Conservation (phyloP, 1,140 invertebrate species). For the Drosophila kikkawai region DNA sequence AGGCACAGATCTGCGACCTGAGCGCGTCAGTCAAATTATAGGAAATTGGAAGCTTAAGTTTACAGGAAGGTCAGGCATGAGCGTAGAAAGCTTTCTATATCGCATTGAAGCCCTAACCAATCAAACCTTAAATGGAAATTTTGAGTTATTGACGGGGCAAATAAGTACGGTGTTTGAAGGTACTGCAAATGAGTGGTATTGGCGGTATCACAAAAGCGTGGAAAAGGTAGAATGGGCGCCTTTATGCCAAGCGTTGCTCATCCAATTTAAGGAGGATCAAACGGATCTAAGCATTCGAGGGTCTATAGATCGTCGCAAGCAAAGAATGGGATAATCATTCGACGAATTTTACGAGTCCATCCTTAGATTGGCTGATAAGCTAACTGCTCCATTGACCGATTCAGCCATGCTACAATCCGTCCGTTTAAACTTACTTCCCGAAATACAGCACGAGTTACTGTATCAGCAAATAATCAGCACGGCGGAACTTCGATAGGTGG, state of each 20-base stretch:
- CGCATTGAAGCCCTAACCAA: slow-evolving; percentile 12
- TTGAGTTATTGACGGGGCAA: slow-evolving; percentile 3
- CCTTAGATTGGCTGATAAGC: slow-evolving; percentile 1
- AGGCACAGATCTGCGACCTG: neutral
- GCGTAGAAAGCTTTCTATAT: slow-evolving; percentile 20
- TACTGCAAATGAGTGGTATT: slow-evolving; percentile 22
- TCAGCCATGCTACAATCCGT: slow-evolving; percentile 4
- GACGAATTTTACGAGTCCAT: slow-evolving; percentile 12
- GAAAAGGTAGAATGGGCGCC: slow-evolving; percentile 4
- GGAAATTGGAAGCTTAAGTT: slow-evolving; percentile 1
- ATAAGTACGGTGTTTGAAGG: slow-evolving; percentile 17
- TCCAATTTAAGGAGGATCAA: slow-evolving; percentile 16
- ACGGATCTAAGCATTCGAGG: slow-evolving; percentile 11
- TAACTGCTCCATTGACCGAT: neutral
- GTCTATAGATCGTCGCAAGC: slow-evolving; percentile 3
- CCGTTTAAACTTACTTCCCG: slow-evolving; percentile 2
- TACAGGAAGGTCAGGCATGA: slow-evolving; percentile 8
- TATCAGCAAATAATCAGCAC: slow-evolving; percentile 8
- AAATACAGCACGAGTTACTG: slow-evolving; percentile 11
- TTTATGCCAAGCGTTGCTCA: slow-evolving; percentile 9
- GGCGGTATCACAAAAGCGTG: slow-evolving; percentile 26
- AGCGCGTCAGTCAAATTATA: slow-evolving; percentile 4
- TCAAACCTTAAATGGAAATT: slow-evolving; percentile 17
- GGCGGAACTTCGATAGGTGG: neutral
- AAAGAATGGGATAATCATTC: neutral